phyloP scores from a whole-genome alignment of 2,888 invertebrate species.

The Apamea sordens region DNA sequence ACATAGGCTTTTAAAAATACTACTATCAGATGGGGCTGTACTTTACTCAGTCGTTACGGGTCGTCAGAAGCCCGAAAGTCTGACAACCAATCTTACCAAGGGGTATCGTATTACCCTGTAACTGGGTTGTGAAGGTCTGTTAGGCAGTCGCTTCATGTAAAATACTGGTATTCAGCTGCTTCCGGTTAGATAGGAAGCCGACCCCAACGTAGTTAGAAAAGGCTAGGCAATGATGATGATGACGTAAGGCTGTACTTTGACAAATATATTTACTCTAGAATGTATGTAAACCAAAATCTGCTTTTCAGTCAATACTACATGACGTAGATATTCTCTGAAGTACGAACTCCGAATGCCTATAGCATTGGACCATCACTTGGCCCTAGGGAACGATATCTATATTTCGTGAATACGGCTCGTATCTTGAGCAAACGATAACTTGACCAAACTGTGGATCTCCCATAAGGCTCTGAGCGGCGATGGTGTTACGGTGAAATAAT shows the following conservation, averaged over 20 bases:
- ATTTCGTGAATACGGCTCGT: conserved; percentile 17
- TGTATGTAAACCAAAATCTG: not conserved
- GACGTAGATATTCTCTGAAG: not conserved
- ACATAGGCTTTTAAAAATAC: too few relatives aligned
- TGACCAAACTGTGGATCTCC: conserved; percentile 38
- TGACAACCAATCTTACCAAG: too few relatives aligned
- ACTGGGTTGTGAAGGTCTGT: too few relatives aligned
- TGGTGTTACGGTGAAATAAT: conserved; percentile 29
- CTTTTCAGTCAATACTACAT: not conserved
- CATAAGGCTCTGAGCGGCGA: conserved; percentile 17
- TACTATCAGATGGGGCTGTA: too few relatives aligned
- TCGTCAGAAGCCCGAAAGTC: too few relatives aligned
- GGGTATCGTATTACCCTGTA: too few relatives aligned
- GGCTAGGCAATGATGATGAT: too few relatives aligned
- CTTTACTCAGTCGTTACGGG: too few relatives aligned
- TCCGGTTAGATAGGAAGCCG: too few relatives aligned
- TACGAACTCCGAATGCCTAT: not conserved
- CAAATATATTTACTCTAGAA: not conserved
- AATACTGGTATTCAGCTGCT: too few relatives aligned
- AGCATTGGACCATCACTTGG: not conserved
- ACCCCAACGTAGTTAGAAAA: too few relatives aligned
- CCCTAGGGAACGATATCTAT: conserved; percentile 45
- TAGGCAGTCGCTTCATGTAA: too few relatives aligned
- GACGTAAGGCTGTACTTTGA: not conserved
- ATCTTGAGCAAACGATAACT: conserved; percentile 39